Conservation (phyloP, 2,888 invertebrate genomes). For the Slavum lentiscoides region DNA sequence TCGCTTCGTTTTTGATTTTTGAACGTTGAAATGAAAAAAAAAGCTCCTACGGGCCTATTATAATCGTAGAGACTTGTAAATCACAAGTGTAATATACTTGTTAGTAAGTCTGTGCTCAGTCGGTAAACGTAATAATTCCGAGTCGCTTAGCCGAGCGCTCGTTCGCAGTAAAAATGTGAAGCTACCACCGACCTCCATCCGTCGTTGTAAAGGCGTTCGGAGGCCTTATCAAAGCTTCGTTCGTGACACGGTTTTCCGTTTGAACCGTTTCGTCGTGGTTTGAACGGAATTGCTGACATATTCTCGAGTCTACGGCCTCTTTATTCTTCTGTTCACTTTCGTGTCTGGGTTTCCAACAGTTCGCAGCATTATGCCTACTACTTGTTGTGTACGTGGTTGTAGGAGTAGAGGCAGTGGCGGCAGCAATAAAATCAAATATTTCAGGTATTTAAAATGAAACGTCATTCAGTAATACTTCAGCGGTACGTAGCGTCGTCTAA, state of each 20-base stretch:
- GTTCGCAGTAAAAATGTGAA: too few species aligned
- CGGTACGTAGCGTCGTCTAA: too few species aligned
- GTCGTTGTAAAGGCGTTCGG: neutral
- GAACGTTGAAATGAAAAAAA: too few species aligned
- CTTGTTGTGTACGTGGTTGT: conserved; percentile 33
- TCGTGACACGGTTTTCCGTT: neutral
- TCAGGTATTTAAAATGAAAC: conserved; percentile 5
- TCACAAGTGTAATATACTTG: too few species aligned
- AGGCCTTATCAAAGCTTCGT: neutral
- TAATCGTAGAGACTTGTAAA: too few species aligned
- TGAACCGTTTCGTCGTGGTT: neutral
- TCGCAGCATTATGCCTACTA: neutral
- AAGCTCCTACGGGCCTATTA: too few species aligned
- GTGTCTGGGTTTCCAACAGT: neutral
- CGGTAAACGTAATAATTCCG: too few species aligned
- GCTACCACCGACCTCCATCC: too few species aligned
- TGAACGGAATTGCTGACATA: neutral
- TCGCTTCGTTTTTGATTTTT: too few species aligned
- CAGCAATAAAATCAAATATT: conserved; percentile 11
- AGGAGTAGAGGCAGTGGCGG: conserved; percentile 15
- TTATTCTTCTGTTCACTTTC: neutral
- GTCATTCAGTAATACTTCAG: too few species aligned
- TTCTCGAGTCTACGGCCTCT: neutral
- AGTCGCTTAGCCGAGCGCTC: too few species aligned
- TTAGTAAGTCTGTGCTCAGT: too few species aligned